A percentile compares a stretch with the other conserved stretches of the same genome.
These are phyloP conservation scores for Microplitis mediator DNA, from an alignment of 1,140 invertebrate genomes.

Conservation along the genomic window DNA sequence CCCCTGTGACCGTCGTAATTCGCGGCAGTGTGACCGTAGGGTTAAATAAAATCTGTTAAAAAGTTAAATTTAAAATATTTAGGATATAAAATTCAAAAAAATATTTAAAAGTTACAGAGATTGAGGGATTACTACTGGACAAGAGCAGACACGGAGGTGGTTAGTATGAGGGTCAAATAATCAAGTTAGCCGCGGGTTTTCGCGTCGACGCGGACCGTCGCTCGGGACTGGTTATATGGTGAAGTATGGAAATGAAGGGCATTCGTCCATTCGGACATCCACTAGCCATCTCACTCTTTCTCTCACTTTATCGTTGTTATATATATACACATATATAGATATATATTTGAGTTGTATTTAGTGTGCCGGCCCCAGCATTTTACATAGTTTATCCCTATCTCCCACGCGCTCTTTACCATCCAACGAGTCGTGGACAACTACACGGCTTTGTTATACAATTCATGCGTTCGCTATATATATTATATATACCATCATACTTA, in stretches of 20 bases:
- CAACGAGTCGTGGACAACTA: conserved; percentile 21
- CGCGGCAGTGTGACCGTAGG: no score
- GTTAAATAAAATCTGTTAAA: no score
- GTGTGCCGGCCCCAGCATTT: not conserved
- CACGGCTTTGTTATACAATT: conserved; percentile 23
- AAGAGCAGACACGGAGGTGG: conserved; percentile 1
- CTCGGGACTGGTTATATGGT: conserved; percentile 31
- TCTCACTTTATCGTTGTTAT: not conserved
- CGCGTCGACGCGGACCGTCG: conserved; percentile 44
- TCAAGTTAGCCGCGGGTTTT: conserved; percentile 50
- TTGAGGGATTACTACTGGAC: not conserved
- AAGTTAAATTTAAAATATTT: no score
- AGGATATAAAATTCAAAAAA: no score
- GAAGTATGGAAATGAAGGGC: conserved; percentile 61
- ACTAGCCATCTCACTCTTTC: conserved; percentile 16
- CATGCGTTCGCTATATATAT: not conserved
- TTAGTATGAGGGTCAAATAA: conserved; percentile 52
- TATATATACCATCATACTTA: not conserved
- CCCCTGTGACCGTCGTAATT: no score
- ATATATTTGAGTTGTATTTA: not conserved
- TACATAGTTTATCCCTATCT: not conserved
- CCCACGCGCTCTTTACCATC: conserved; percentile 14
- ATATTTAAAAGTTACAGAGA: not conserved
- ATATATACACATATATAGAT: not conserved
- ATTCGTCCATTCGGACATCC: conserved; percentile 48